Base-by-base conservation (phyloP, 1,140 invertebrate species). In the Cyclina sinensis region DNA sequence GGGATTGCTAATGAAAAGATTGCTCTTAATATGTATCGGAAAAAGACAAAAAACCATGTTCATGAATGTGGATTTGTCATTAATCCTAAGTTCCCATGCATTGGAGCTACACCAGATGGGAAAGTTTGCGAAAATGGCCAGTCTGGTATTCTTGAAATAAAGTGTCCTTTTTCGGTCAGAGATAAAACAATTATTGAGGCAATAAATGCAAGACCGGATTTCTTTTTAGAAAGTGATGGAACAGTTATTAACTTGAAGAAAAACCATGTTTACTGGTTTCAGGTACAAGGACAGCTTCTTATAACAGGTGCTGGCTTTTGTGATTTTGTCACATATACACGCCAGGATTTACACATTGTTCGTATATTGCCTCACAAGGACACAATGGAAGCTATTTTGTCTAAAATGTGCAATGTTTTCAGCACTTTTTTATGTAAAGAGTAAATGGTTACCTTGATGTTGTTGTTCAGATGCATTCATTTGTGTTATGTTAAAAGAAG, bases 61-160 rank as follows among this genome's bases (percentile, higher is more conserved):
- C 90, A 90, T 85, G 82, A 87, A 7, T 89, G 84, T 85, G 90
- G 83, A 3, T 68, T 91, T 16, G 27, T 91, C 0, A 68, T 89
- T 21, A 88, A 87, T 35, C 59, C 82, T 14, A 27, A 57, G 14
- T 91, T 88, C 51, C 79, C 84, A 51, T 91, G 80, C 73, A 11
- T 90, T 65, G 84, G 57, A n/a, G 84, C 84, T 39, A 59, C 88
- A 68, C 84, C 88, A 35, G 87, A 91, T 89, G 83, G 88, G 4
- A 89, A 86, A 79, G 37, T 91, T 16, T 89, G 87, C 65, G 65
- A 24, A 3, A 51, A 70, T 68, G 81, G 59, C 1, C 18, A 43
- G 24, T 46, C 81, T 46, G 81, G 62, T 35, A 68, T 84, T 32
- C 24, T 84, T 14, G 81, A 84, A 70, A 48, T 84, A 11, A 84